Percentiles rank a stretch among this genome's conserved stretches.
Evolutionary conservation across 2,113 vertebrate genomes (phyloP).

Genomic region (Dicaeum eximium): DNA sequence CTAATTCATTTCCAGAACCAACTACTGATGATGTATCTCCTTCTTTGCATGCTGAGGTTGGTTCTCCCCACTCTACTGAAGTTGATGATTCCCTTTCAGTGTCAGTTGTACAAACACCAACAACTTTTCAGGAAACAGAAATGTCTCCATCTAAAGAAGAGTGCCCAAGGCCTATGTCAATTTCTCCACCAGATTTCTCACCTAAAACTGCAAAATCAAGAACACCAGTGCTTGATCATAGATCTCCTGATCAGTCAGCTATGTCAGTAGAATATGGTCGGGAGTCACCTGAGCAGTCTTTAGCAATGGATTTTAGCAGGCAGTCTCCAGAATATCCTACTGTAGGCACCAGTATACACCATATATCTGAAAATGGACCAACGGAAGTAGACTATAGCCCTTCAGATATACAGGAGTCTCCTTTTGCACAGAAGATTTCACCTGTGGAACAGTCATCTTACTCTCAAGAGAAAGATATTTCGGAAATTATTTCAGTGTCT

Average conservation of each 20-base stretch:
- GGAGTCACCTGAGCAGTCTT: conserved; percentile 91
- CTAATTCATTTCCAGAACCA: conserved; percentile 92
- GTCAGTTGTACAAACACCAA: conserved; percentile 93
- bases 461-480: conserved; percentile 82
- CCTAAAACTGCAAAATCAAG: conserved; percentile 85
- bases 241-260: conserved; percentile 87
- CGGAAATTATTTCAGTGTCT: conserved; percentile 82
- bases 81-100: conserved; percentile 97
- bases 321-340: conserved; percentile 89
- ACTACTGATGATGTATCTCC: conserved; percentile 91
- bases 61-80: conserved; percentile 94
- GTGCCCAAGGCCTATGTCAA: conserved; percentile 94
- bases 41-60: conserved; percentile 94
- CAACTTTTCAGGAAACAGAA: conserved; percentile 90
- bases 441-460: conserved; percentile 77
- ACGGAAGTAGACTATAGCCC: conserved; percentile 94
- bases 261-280: conserved; percentile 88
- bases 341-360: conserved; percentile 65
- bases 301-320: conserved; percentile 90
- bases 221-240: conserved; percentile 77
- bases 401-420: conserved; percentile 76
- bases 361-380: conserved; percentile 91
- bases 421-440: conserved; percentile 68
- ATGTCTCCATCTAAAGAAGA: conserved; percentile 93
- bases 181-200: conserved; percentile 92